Percentiles rank a stretch among this genome's conserved stretches.
Evolutionary conservation across 2,888 invertebrate genomes (phyloP).

Genomic region (Pyrocoelia pectoralis): DNA sequence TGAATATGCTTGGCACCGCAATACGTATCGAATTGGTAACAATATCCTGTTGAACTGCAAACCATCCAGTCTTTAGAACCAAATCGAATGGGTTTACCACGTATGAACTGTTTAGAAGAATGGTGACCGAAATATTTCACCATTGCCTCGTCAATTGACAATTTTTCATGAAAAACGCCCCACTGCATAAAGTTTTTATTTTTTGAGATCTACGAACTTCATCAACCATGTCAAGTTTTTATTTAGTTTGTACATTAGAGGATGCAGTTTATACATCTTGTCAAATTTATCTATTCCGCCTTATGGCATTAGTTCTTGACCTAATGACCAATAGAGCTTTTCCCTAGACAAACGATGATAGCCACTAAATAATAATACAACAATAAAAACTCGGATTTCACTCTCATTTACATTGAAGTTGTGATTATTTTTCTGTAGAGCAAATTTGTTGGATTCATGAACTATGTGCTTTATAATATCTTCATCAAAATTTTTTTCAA

Average conservation of each 20-base stretch:
- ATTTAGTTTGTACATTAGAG: constrained; percentile 26
- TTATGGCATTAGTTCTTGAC: not conserved
- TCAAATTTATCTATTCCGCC: not conserved
- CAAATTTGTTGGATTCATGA: not conserved
- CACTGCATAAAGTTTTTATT: no score
- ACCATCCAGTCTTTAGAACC: constrained; percentile 46
- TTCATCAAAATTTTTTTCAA: not conserved
- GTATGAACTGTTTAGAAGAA: no score
- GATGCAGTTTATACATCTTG: constrained; percentile 12
- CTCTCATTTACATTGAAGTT: not conserved
- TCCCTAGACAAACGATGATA: constrained; percentile 6
- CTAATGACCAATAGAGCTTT: constrained; percentile 9
- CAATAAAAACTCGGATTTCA: constrained; percentile 2
- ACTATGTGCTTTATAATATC: not conserved
- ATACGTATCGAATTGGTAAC: no score
- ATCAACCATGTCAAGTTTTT: no score
- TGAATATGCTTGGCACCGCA: constrained; percentile 23
- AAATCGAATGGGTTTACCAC: constrained; percentile 45
- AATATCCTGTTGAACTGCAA: constrained; percentile 34
- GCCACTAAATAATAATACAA: not conserved
- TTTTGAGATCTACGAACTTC: no score
- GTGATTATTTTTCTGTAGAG: not conserved
- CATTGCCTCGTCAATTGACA: constrained; percentile 44
- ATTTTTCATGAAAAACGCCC: constrained; percentile 39
- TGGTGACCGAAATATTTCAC: constrained; percentile 43